Evolutionary conservation across 1,140 invertebrate genomes (phyloP).

Genomic region (Sminthurides bifidus): DNA sequence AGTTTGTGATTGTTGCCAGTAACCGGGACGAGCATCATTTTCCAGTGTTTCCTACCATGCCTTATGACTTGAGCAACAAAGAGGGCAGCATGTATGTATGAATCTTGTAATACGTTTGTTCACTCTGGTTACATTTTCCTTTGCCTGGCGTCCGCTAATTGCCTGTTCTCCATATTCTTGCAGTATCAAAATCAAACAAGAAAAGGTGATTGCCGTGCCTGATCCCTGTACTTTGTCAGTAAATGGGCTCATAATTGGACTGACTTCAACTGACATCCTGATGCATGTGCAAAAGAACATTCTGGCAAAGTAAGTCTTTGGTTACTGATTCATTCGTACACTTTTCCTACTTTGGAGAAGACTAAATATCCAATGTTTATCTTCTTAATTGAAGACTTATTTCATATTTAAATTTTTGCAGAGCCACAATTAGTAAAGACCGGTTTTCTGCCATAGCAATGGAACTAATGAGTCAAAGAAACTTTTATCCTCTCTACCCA

Average conservation of each 20-base stretch:
- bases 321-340: neutral
- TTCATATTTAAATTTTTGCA: constrained; percentile 1
- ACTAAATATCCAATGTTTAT: neutral
- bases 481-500: constrained; percentile 71
- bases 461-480: constrained; percentile 62
- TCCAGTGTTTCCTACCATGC: constrained; percentile 67
- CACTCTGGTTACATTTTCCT: too few species aligned
- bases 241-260: constrained; percentile 58
- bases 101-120: too few species aligned
- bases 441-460: constrained; percentile 55
- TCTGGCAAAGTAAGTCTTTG: constrained; percentile 52
- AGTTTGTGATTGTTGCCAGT: constrained; percentile 62
- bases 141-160: too few species aligned
- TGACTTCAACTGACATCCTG: constrained; percentile 69
- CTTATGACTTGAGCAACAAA: constrained; percentile 38
- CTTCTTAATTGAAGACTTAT: neutral
- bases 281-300: constrained; percentile 68
- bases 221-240: constrained; percentile 71
- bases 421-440: constrained; percentile 38
- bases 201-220: constrained; percentile 35
- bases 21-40: constrained; percentile 61
- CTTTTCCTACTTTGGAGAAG: neutral
- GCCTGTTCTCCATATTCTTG: too few species aligned
- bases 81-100: neutral
- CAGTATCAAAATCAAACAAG: neutral